Percentiles rank a stretch among this genome's conserved stretches.
These are phyloP conservation scores for Myrmophylax atrothorax DNA, from an alignment of 2,113 vertebrate genomes.

Conservation along the genomic window DNA sequence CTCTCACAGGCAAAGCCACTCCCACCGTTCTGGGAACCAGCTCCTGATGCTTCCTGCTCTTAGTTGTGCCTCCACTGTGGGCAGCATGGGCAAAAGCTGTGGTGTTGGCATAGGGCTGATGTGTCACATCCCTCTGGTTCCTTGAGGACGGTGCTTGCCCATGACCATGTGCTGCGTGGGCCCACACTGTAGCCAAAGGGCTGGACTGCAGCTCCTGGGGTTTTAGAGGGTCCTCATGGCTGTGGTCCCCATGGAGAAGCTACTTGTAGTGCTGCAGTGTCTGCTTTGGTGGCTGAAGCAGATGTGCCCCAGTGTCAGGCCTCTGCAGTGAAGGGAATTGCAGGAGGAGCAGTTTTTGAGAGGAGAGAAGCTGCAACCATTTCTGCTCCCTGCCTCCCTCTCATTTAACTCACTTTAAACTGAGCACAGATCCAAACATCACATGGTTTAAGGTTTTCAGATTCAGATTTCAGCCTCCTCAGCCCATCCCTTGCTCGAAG, in stretches of 20 bases:
- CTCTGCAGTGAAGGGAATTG: background rate
- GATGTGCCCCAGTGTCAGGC: background rate
- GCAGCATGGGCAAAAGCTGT: background rate
- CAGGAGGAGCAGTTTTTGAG: background rate
- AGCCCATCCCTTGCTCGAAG: background rate
- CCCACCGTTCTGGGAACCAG: background rate
- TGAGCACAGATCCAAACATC: background rate
- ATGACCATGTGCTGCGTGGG: rapidly evolving
- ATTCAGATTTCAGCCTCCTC: background rate
- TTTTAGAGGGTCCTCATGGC: background rate
- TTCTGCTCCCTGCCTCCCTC: background rate
- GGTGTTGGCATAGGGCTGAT: background rate
- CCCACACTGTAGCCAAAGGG: rapidly evolving
- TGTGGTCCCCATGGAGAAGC: rapidly evolving
- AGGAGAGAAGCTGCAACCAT: background rate
- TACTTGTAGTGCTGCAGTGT: background rate
- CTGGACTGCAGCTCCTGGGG: rapidly evolving
- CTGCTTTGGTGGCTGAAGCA: background rate
- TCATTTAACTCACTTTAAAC: background rate
- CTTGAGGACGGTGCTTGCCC: background rate
- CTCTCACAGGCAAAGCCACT: background rate
- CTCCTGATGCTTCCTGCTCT: background rate
- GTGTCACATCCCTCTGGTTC: background rate
- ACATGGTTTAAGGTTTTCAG: background rate
- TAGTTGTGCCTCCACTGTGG: background rate